phyloP scores from a whole-genome alignment of 2,888 invertebrate genomes.

The Esperia sulphurella region DNA sequence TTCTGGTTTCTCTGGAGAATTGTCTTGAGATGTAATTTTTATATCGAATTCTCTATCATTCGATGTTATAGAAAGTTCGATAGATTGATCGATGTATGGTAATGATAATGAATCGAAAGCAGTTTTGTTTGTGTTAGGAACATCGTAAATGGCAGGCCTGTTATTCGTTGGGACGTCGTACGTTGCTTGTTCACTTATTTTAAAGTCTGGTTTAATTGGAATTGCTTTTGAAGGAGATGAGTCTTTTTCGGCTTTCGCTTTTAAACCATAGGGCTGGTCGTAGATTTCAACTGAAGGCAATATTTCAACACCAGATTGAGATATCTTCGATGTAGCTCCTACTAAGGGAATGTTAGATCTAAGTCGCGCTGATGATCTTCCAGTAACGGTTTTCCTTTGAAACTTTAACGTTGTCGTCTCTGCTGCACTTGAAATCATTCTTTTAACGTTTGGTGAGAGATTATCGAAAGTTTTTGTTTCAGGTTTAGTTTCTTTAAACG shows the following conservation, averaged over 20 bases:
- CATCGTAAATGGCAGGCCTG: conserved; percentile 67
- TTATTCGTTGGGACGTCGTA: conserved; percentile 73
- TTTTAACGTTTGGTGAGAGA: conserved; percentile 80
- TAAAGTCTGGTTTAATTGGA: conserved; percentile 53
- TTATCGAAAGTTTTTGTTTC: conserved; percentile 68
- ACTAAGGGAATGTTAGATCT: conserved; percentile 71
- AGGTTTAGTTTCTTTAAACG: conserved; percentile 53
- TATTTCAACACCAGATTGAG: conserved; percentile 70
- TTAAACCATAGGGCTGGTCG: conserved; percentile 54
- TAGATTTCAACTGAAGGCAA: conserved; percentile 69
- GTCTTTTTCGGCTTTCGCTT: conserved; percentile 38
- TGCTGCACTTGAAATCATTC: conserved; percentile 79
- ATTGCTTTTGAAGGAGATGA: conserved; percentile 34
- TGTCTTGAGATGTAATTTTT: conserved; percentile 63
- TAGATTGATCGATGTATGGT: conserved; percentile 71
- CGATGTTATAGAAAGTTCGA: conserved; percentile 68
- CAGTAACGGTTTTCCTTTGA: conserved; percentile 58
- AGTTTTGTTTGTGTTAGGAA: conserved; percentile 59
- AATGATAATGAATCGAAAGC: conserved; percentile 68
- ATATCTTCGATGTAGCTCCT: conserved; percentile 73
- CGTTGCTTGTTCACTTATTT: conserved; percentile 52
- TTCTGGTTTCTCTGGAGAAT: conserved; percentile 52
- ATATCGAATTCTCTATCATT: conserved; percentile 75
- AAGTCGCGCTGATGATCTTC: conserved; percentile 55
- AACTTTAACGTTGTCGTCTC: conserved; percentile 62